Evolutionary conservation across 1,140 invertebrate genomes (phyloP).

Genomic region (Meloidogyne hapla): DNA sequence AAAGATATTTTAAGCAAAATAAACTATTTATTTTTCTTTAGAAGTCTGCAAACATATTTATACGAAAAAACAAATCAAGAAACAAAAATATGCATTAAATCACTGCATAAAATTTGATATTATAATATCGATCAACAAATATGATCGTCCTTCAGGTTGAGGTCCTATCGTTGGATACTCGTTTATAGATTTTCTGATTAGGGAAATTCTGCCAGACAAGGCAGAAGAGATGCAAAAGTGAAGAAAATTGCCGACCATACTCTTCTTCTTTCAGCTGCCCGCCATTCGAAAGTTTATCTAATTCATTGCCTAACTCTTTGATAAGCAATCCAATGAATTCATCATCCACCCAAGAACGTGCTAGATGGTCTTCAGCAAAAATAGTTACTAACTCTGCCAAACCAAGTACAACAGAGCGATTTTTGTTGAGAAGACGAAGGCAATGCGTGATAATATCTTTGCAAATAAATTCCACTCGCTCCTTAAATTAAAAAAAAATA

Average conservation of each 20-base stretch:
- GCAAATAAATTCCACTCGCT: conserved; percentile 34
- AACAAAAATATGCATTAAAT: conserved; percentile 3
- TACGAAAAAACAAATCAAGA: background rate
- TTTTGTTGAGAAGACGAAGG: conserved; percentile 23
- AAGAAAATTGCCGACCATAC: conserved; percentile 27
- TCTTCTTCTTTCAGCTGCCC: background rate
- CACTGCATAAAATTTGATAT: background rate
- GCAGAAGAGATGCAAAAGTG: conserved; percentile 39
- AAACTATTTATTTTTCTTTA: background rate
- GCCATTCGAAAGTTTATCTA: conserved; percentile 24
- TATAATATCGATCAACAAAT: background rate
- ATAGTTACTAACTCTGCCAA: conserved; percentile 35
- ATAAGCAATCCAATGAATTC: conserved; percentile 31
- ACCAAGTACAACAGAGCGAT: conserved; percentile 28
- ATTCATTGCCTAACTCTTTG: background rate
- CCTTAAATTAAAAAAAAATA: conserved; percentile 16
- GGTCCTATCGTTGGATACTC: conserved; percentile 4
- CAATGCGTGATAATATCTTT: conserved; percentile 27
- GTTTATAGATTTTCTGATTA: conserved; percentile 31
- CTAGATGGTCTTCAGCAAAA: conserved; percentile 32
- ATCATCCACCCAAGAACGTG: conserved; percentile 33
- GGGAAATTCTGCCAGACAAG: conserved; percentile 36
- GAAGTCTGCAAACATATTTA: background rate
- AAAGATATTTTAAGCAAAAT: background rate
- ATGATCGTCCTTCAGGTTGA: background rate